Evolutionary conservation across 2,888 invertebrate species (phyloP).

Genomic region (Apotomis betuletana): DNA sequence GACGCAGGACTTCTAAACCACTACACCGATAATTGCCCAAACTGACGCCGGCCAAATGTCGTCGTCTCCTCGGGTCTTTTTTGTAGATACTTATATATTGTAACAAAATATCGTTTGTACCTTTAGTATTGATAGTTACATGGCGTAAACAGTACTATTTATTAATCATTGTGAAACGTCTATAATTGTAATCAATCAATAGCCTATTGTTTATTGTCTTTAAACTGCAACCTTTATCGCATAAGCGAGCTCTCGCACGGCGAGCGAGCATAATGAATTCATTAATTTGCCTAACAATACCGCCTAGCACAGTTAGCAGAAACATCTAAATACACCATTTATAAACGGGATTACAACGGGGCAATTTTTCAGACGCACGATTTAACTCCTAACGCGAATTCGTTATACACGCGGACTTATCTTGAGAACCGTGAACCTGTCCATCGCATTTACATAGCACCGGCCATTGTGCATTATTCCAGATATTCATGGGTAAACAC

Average conservation of each 20-base stretch:
- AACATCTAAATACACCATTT: constrained; percentile 79
- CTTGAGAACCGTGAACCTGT: constrained; percentile 81
- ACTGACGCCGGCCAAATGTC: constrained; percentile 73
- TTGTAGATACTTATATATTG: background rate
- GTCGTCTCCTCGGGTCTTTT: constrained; percentile 50
- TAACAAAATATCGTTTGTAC: background rate
- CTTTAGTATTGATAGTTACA: no score
- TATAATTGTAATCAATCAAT: constrained; percentile 32
- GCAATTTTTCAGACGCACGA: constrained; percentile 67
- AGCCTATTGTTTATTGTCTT: constrained; percentile 42
- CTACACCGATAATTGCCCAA: constrained; percentile 75
- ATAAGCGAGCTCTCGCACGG: constrained; percentile 43
- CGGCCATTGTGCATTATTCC: constrained; percentile 73
- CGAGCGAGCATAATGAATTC: constrained; percentile 63
- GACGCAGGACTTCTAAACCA: constrained; percentile 78
- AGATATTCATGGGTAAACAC: constrained; percentile 83
- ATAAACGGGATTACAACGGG: constrained; percentile 70
- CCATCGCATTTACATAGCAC: constrained; percentile 76
- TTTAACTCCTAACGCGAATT: constrained; percentile 82
- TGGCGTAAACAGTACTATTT: background rate
- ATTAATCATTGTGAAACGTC: constrained; percentile 9
- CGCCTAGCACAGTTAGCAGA: constrained; percentile 65
- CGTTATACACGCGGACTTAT: constrained; percentile 81
- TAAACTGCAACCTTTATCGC: constrained; percentile 25
- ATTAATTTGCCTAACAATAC: constrained; percentile 75